Percentiles rank a stretch among this genome's conserved stretches.
These are phyloP conservation scores for Heliothis subflexa DNA, from an alignment of 1,140 invertebrate species.

Conservation along the genomic window DNA sequence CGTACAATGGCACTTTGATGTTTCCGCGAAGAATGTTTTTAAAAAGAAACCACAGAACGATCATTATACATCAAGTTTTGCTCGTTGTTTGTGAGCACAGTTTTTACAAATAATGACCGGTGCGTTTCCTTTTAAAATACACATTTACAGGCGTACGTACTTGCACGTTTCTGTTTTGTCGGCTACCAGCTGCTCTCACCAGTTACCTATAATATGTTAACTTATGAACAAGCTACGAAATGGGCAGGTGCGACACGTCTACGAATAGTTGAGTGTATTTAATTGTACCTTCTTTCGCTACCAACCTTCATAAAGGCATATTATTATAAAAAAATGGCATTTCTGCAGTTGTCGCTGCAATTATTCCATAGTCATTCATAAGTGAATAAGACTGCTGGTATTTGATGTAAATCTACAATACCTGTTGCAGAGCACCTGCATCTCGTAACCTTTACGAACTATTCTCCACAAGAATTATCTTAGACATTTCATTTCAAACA, in stretches of 20 bases:
- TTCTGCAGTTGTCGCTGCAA: not conserved
- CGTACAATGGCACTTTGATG: slow-evolving; percentile 25
- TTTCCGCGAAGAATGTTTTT: slow-evolving; percentile 18
- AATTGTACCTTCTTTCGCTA: slow-evolving; percentile 26
- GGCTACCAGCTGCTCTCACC: slow-evolving; percentile 30
- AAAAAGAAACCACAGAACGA: not conserved
- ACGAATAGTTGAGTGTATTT: slow-evolving; percentile 32
- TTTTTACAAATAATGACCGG: slow-evolving; percentile 27
- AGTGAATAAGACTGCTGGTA: slow-evolving; percentile 44
- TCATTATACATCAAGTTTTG: slow-evolving; percentile 10
- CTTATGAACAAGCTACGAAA: slow-evolving; percentile 21
- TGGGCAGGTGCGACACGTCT: slow-evolving; percentile 36
- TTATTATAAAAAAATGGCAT: slow-evolving; percentile 37
- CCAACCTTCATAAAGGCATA: slow-evolving; percentile 27
- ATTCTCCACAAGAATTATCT: not conserved
- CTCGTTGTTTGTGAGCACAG: not conserved
- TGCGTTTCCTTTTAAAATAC: slow-evolving; percentile 13
- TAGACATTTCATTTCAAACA: slow-evolving; percentile 5
- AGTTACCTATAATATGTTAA: not conserved
- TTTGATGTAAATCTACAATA: slow-evolving; percentile 32
- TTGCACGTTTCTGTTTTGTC: not conserved
- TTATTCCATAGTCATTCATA: slow-evolving; percentile 41
- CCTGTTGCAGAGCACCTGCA: slow-evolving; percentile 39
- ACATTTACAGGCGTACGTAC: not conserved
- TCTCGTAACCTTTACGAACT: not conserved